These are phyloP conservation scores for Aegotheles bennettii DNA, from an alignment of 2,113 vertebrate genomes.

Conservation along the genomic window DNA sequence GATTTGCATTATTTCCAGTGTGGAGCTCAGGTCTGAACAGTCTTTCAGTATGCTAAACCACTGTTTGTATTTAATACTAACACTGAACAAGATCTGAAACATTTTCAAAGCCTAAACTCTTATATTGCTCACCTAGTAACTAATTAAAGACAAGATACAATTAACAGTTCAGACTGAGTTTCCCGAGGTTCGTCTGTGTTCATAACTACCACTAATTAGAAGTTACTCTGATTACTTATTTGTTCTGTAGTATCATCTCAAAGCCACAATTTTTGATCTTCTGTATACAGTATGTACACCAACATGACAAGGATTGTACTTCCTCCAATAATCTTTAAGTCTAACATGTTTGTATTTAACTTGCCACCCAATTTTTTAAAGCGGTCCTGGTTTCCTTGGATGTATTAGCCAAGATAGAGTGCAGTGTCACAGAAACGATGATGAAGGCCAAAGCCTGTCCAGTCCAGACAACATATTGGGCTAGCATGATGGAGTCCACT, in stretches of 20 bases:
- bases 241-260: background rate
- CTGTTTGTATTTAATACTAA: background rate
- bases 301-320: background rate
- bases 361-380: background rate
- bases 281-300: background rate
- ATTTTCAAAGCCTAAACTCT: background rate
- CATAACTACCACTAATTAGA: background rate
- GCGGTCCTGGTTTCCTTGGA: background rate
- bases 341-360: background rate
- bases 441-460: background rate
- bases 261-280: background rate
- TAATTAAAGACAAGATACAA: conserved; percentile 10
- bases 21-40: background rate
- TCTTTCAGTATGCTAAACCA: background rate
- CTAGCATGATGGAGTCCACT: background rate
- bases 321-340: background rate
- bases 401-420: fast-evolving
- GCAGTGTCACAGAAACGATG: background rate
- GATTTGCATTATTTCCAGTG: background rate
- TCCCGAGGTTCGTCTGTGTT: background rate
- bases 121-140: background rate
- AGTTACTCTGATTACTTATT: background rate
- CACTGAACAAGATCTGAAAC: background rate
- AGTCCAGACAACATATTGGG: background rate
- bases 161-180: background rate